A percentile compares a stretch with the other conserved stretches of the same genome.
These are phyloP conservation scores for Rhinoptilus africanus DNA, from an alignment of 2,113 vertebrate genomes.

Conservation along the genomic window DNA sequence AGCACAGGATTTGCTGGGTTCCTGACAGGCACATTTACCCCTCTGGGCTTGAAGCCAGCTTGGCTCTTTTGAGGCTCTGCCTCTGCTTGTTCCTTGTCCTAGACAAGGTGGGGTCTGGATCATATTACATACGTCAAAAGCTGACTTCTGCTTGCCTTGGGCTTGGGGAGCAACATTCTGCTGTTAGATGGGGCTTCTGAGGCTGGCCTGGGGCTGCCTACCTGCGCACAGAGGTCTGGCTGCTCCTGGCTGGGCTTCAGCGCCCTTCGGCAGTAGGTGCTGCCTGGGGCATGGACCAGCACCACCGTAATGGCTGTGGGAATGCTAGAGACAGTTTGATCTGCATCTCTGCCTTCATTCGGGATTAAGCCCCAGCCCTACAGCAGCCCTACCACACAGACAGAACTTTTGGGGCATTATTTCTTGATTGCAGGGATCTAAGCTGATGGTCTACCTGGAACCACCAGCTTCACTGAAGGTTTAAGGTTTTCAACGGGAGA, in stretches of 20 bases:
- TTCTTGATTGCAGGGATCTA: background rate
- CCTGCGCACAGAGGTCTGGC: background rate
- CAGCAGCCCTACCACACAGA: background rate
- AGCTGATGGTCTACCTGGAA: background rate
- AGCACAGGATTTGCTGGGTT: background rate
- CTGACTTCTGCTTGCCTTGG: background rate
- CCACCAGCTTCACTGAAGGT: background rate
- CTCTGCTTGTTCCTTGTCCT: background rate
- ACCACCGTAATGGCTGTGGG: rapidly evolving
- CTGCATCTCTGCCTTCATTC: background rate
- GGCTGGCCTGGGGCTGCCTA: background rate
- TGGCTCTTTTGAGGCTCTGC: background rate
- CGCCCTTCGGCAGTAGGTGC: rapidly evolving
- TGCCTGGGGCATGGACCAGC: background rate
- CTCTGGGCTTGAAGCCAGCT: background rate
- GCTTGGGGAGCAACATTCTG: background rate
- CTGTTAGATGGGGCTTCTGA: background rate
- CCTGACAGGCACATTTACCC: background rate
- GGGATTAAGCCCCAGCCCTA: background rate
- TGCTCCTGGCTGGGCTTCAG: background rate
- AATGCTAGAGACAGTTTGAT: background rate
- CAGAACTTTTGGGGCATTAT: background rate
- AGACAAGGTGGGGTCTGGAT: background rate
- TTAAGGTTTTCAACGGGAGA: background rate
- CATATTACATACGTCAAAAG: rapidly evolving